Evolutionary conservation across 2,113 vertebrate species (phyloP), one percentile per base, ranked within the genome.

Genomic region (Lasiurus cinereus): DNA sequence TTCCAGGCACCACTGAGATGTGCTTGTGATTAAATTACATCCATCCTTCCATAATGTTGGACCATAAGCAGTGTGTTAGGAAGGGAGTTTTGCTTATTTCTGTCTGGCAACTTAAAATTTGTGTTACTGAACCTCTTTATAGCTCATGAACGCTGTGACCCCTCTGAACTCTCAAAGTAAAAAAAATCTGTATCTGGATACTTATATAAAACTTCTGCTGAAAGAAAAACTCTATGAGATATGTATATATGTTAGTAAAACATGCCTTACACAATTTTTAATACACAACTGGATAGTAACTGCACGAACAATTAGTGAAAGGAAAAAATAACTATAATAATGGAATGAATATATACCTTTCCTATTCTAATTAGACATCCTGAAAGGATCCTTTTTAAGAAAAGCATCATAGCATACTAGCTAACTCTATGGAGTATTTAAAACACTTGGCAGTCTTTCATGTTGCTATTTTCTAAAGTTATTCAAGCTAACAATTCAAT

Each of bases 401-500:
- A 4, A 77, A 46, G 2, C 11, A 22, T 67, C 29, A 11, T 31
- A 54, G 48, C 7, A 52, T 52, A 29, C 21, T 59, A 59, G 12
- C 15, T 88, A 3, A 83, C 5, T 19, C 67, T 19, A 64, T 62
- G 33, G 11, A 5, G 1, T 72, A 39, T 39, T 96, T 83, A 82
- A 70, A 94, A 27, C 79, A 33, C 14, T 93, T 64, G 24, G 16
- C 43, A 73, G 48, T 67, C 16, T 91, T 59, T 66, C 19, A 43
- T 94, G 67, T 48, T 97, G 50, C 4, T 94, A 21, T 88, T 87
- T 94, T 85, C 39, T 27, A n/a, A 93, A 93, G 15, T 87, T 94
- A 33, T 24, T 83, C 21, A 52, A 96, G 64, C 3, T 76, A 97
- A 84, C 12, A 92, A 83, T 90, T 97, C 59, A 96, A 96, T 90